A percentile compares a stretch with the other conserved stretches of the same genome.
These are phyloP conservation scores for Diadegma fenestrale DNA, from an alignment of 2,888 invertebrate species.

Conservation along the genomic window DNA sequence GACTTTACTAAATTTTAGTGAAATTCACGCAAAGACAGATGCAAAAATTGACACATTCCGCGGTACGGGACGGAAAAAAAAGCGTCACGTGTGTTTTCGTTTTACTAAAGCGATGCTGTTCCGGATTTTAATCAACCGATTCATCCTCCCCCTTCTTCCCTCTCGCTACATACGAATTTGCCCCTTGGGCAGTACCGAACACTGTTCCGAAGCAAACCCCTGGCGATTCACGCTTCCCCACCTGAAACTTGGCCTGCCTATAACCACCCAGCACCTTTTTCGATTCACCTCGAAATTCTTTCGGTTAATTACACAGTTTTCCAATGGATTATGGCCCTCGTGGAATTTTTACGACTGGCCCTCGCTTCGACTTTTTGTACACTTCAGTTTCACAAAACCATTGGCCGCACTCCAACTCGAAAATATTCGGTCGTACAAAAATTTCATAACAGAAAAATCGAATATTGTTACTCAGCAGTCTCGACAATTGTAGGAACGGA, in stretches of 20 bases:
- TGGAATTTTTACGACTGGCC: conserved; percentile 82
- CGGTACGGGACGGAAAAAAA: conserved; percentile 22
- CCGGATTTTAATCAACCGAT: conserved; percentile 67
- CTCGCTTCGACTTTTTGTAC: conserved; percentile 30
- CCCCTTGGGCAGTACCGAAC: conserved; percentile 46
- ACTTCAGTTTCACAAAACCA: conserved; percentile 9
- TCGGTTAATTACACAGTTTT: conserved; percentile 84
- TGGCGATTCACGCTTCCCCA: conserved; percentile 74
- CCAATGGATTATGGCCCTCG: conserved; percentile 79
- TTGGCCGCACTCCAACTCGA: conserved; percentile 35
- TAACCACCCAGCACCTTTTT: conserved; percentile 67
- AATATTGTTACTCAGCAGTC: conserved; percentile 30
- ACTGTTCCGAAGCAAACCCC: conserved; percentile 61
- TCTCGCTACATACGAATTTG: conserved; percentile 53
- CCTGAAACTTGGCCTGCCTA: conserved; percentile 61
- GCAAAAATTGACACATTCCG: conserved; percentile 17
- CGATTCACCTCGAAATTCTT: conserved; percentile 79
- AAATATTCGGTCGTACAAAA: conserved; percentile 51
- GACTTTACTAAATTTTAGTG: not conserved
- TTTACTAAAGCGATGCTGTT: conserved; percentile 62
- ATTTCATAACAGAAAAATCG: conserved; percentile 43
- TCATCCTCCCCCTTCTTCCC: conserved; percentile 38
- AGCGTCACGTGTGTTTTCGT: conserved; percentile 52
- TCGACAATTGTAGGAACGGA: not conserved
- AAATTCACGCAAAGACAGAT: not conserved